Evolutionary conservation across 2,888 invertebrate genomes (phyloP).

Genomic region (Mellilla xanthometata): DNA sequence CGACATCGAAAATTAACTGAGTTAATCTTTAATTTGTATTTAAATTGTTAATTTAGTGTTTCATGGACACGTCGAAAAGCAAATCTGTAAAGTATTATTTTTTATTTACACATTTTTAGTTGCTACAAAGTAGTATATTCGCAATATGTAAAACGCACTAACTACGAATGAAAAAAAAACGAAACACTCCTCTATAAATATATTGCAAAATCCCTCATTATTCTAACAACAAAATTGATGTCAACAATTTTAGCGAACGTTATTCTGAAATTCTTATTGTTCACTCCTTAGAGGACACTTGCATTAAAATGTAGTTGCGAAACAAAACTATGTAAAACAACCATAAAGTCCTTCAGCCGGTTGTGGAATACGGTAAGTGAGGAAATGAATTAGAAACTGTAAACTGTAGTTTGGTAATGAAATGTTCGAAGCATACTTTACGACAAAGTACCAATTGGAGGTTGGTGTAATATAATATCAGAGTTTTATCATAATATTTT

Average conservation of each 20-base stretch:
- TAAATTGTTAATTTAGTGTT: constrained; percentile 15
- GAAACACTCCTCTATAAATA: too few relatives aligned
- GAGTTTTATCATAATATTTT: too few relatives aligned
- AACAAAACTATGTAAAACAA: constrained; percentile 28
- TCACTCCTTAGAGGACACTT: constrained; percentile 43
- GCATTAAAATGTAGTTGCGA: constrained; percentile 37
- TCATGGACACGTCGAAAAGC: not conserved
- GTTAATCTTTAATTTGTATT: constrained; percentile 4
- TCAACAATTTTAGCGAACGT: constrained; percentile 41
- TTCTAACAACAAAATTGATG: constrained; percentile 54
- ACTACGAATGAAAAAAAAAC: too few relatives aligned
- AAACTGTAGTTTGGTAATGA: constrained; percentile 6
- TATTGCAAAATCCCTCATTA: too few relatives aligned
- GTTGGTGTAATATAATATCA: too few relatives aligned
- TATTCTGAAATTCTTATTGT: constrained; percentile 45
- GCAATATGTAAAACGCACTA: too few relatives aligned
- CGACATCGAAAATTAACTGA: not conserved
- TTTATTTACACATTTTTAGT: too few relatives aligned
- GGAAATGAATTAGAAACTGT: constrained; percentile 19
- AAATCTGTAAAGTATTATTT: too few relatives aligned
- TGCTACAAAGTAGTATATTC: too few relatives aligned
- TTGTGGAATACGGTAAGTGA: constrained; percentile 12
- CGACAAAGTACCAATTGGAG: not conserved
- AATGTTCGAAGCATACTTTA: constrained; percentile 1
- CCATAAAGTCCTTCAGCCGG: constrained; percentile 23